phyloP scores from a whole-genome alignment of 2,888 invertebrate species.

The Eilema depressum region DNA sequence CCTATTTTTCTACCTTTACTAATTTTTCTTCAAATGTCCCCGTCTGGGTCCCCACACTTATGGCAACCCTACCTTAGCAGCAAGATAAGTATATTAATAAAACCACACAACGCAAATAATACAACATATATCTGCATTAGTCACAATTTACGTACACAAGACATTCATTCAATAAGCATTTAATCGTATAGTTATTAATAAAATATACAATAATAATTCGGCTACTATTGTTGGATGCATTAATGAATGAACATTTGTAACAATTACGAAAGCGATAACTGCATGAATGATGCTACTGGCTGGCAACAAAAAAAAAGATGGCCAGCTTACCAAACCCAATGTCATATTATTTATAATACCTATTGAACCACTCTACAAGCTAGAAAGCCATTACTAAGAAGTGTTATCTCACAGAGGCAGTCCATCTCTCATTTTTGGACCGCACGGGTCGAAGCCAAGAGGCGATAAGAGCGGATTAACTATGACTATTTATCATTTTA shows the following conservation, averaged over 20 bases:
- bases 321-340: conserved; percentile 41
- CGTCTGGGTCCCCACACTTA: no score
- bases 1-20: no score
- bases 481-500: conserved; percentile 84
- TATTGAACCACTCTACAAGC: conserved; percentile 61
- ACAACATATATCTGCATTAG: conserved; percentile 1
- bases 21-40: no score
- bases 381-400: conserved; percentile 78
- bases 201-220: background rate
- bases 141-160: background rate
- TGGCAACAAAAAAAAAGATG: conserved; percentile 29
- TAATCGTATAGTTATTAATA: background rate
- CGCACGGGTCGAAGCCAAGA: conserved; percentile 79
- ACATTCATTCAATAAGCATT: conserved; percentile 1
- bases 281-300: conserved; percentile 18
- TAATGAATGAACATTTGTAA: conserved; percentile 18
- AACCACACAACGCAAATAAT: background rate
- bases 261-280: conserved; percentile 29
- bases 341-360: conserved; percentile 52
- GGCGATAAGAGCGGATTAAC: conserved; percentile 85
- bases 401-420: conserved; percentile 75
- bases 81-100: background rate
- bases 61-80: no score
- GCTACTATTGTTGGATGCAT: background rate
- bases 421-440: conserved; percentile 86